Conservation (phyloP, 2,113 vertebrate genomes). For the Calidris pugnax region DNA sequence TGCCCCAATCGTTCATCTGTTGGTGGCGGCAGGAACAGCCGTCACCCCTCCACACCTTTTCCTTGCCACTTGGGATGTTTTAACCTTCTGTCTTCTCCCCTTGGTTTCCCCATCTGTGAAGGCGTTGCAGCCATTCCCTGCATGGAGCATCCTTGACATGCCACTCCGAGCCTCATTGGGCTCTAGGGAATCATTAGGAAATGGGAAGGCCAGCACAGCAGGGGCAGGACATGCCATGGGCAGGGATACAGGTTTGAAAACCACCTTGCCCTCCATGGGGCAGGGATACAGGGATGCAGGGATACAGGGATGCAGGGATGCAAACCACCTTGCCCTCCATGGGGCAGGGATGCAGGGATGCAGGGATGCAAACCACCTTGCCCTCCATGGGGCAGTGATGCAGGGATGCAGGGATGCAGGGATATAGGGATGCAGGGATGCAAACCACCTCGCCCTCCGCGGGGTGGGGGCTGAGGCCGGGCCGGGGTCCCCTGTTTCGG, state of each 20-base stretch:
- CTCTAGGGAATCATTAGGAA: background rate
- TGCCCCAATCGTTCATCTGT: background rate
- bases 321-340: background rate
- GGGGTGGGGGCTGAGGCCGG: background rate
- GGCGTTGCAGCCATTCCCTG: background rate
- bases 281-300: background rate
- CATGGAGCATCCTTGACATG: background rate
- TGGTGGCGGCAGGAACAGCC: background rate
- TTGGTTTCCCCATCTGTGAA: background rate
- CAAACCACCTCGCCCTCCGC: background rate
- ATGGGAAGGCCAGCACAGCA: background rate
- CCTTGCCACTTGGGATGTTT: background rate
- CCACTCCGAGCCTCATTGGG: background rate
- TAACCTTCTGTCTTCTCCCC: background rate
- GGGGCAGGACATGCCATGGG: background rate
- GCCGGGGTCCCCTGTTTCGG: background rate
- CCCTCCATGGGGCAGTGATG: background rate
- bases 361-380: background rate
- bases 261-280: rapidly evolving
- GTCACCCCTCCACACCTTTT: background rate
- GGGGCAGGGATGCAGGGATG: background rate
- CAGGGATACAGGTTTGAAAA: background rate
- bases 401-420: background rate
- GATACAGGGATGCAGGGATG: background rate
- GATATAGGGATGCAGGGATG: background rate